Conservation (phyloP, 2,113 vertebrate genomes). For the Telmatochromis brichardi region DNA sequence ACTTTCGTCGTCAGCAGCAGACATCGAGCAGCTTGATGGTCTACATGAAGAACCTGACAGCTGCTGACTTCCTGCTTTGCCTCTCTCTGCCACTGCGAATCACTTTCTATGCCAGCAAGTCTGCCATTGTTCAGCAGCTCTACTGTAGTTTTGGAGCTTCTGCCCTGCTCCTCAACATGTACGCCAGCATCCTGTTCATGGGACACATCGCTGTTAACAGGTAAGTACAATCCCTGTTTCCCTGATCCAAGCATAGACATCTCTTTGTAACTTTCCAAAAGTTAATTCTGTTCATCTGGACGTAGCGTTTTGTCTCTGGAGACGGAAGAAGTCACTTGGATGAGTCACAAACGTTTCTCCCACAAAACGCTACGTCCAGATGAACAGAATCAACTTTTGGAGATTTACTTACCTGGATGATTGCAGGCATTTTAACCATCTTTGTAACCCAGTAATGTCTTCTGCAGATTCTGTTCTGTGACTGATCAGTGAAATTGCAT, state of each 20-base stretch:
- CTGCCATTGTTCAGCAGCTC: neutral
- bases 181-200: neutral
- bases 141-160: neutral
- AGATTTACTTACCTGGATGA: neutral
- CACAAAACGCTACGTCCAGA: neutral
- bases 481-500: neutral
- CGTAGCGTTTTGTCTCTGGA: neutral
- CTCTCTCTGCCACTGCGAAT: accelerated
- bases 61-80: neutral
- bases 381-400: neutral
- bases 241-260: neutral
- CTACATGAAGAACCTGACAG: neutral
- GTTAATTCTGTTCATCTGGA: neutral
- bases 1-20: neutral
- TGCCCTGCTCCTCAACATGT: neutral
- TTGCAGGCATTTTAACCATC: neutral
- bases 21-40: neutral
- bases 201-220: neutral
- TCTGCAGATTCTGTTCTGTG: neutral
- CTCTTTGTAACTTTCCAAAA: neutral
- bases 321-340: accelerated
- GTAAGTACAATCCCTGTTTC: neutral
- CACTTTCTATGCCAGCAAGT: neutral
- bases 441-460: neutral
- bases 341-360: neutral